phyloP scores from a whole-genome alignment of 2,888 invertebrate species.

The Xylocampa areola region DNA sequence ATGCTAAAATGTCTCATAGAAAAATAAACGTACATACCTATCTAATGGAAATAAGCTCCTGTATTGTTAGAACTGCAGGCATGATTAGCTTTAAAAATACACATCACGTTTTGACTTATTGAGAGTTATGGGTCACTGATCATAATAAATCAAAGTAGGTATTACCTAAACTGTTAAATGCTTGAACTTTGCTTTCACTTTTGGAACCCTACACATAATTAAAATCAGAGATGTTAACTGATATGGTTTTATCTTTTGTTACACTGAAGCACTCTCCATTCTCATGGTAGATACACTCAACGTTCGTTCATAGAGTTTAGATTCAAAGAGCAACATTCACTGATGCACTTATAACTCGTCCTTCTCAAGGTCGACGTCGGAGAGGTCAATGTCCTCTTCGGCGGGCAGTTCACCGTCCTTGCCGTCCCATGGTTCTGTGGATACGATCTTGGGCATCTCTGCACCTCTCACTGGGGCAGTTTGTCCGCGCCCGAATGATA shows the following conservation, averaged over 20 bases:
- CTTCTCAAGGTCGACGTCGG: constrained; percentile 95
- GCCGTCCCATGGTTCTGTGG: constrained; percentile 96
- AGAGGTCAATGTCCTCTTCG: constrained; percentile 97
- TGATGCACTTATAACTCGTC: constrained; percentile 91
- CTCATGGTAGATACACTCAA: constrained; percentile 37
- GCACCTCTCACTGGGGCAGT: constrained; percentile 96
- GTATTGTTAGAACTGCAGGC: constrained; percentile 4
- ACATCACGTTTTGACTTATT: constrained; percentile 11
- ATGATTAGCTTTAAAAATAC: too few species aligned
- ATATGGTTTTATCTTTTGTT: constrained; percentile 34
- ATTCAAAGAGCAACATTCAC: not conserved
- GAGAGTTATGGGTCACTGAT: constrained; percentile 16
- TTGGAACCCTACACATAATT: constrained; percentile 10
- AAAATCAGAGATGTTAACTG: constrained; percentile 24
- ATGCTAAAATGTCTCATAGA: constrained; percentile 24
- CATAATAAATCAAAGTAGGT: constrained; percentile 30
- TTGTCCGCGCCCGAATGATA: constrained; percentile 97
- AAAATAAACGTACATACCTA: constrained; percentile 38
- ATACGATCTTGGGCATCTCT: constrained; percentile 92
- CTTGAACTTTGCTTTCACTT: constrained; percentile 25
- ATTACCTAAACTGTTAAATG: constrained; percentile 34
- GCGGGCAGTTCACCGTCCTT: constrained; percentile 96
- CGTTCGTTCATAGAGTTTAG: constrained; percentile 30
- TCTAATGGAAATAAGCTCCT: constrained; percentile 33
- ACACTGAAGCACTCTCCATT: constrained; percentile 35